Base-by-base conservation (phyloP, 2,113 vertebrate genomes). In the Sander vitreus region DNA sequence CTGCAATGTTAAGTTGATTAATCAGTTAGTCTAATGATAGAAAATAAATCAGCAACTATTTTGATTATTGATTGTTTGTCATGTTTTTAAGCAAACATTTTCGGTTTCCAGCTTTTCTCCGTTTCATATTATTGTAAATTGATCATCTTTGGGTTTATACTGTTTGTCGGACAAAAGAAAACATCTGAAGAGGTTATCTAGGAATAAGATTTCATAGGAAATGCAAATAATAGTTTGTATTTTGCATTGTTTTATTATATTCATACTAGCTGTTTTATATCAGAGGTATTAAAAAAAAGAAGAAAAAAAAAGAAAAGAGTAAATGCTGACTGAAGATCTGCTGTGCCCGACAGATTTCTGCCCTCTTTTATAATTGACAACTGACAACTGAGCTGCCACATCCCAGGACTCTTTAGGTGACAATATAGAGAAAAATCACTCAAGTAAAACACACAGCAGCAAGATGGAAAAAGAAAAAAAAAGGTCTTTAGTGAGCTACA, bases 331-430 rank as follows among this genome's bases (percentile, higher is more conserved):
- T 73, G 67, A 73, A 43, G 53, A 69, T 23, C 30, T 77, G 63
- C 79, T 75, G 77, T 71, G 54, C 54, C 54, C 57, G 33, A 73
- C 43, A 72, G 73, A 76, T 85, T 67, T 85, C 74, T 45, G 76
- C 65, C 72, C 64, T 84, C 21, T 82, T 91, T 81, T 69, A 90
- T 89, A 86, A 91, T 88, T 91, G n/a, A n/a, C n/a, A n/a, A n/a
- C 53, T 81, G 76, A 82, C 75, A 70, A 47, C 59, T 9, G 14
- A 88, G 82, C 78, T 75, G 84, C 80, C 85, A 83, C 84, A 80
- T 79, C 80, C 30, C 70, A 69, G 66, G 76, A 81, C 62, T 67
- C 74, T 74, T 79, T 43, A 50, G 84, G 83, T 78, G 75, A 80
- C 79, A 75, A 80, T 66, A 60, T 72, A 89, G 78, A 60, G 77